These are phyloP conservation scores for Limnephilus marmoratus DNA, from an alignment of 2,888 invertebrate genomes.

Conservation along the genomic window DNA sequence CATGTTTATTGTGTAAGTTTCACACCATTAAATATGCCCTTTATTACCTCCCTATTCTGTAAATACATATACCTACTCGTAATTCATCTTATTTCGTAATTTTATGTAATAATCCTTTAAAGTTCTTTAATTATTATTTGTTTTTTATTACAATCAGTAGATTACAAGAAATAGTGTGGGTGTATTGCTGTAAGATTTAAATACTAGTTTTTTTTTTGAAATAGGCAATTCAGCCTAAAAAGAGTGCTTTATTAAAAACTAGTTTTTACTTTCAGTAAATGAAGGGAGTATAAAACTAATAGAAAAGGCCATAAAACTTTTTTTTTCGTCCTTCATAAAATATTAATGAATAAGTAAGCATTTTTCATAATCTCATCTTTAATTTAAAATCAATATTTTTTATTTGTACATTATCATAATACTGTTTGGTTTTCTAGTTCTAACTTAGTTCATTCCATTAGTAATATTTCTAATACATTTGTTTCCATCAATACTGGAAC, in stretches of 20 bases:
- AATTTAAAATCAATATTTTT: neutral
- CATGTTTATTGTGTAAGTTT: neutral
- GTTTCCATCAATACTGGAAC: conserved; percentile 41
- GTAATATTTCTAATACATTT: conserved; percentile 23
- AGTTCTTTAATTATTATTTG: neutral
- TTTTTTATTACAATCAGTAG: neutral
- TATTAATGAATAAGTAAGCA: neutral
- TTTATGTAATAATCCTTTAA: neutral
- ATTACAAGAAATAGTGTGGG: neutral
- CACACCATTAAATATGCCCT: neutral
- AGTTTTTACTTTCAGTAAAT: neutral
- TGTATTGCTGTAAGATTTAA: neutral
- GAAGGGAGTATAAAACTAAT: neutral
- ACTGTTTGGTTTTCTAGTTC: conserved; percentile 43
- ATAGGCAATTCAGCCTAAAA: no score
- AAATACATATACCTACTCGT: neutral
- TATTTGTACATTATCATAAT: neutral
- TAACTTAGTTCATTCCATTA: conserved; percentile 37
- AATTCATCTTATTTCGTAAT: neutral
- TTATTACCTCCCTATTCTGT: neutral
- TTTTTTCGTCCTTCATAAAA: neutral
- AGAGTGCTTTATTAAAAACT: no score
- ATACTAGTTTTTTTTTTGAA: neutral
- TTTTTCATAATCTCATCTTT: neutral
- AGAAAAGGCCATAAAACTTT: neutral